Base-by-base conservation (phyloP, 2,888 invertebrate species). In the Alsophila aescularia region DNA sequence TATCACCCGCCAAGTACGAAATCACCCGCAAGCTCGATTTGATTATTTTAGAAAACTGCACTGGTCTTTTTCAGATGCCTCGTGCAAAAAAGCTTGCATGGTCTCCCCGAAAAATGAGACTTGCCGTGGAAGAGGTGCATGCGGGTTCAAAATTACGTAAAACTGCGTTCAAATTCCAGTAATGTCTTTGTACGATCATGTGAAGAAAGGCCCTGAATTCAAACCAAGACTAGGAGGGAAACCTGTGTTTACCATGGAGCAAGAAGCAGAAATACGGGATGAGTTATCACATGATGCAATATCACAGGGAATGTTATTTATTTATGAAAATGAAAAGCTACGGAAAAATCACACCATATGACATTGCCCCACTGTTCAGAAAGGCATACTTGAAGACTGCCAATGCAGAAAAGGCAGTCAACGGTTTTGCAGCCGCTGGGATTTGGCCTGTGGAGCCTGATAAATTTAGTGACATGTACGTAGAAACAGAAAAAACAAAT, bases 341-440 rank as follows among this genome's bases (percentile, higher is more conserved):
- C 36, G 49, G 50, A 29, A 57, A 53, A 8, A 55, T 56, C 31
- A 51, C 57, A 10, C 57, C 59, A n/a, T 60, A 57, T 42, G 60
- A 62, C 21, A 48, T 62, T 18, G 58, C 58, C 9, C 36, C 51
- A 2, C 29, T 66, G 12, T 35, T 62, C 16, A 53, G 15, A 12
- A 61, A 55, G 59, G 61, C 61, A 51, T 58, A 29, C n/a, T 12
- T 6, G 2, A 32, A 39, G 6, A 29, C 18, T 18, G 39, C 48
- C 29, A 12, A 31, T 39, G 0, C 29, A 27, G 16, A 48, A 37
- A 39, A 31, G 21, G 21, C 21, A 21, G 21, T 10, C 32, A 34
- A 21, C 0, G 44, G 35, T 2, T 44, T 44, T 24, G 12, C 5
- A 35, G 21, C 44, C 2, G 21, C 44, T 0, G 44, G 44, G 6